phyloP scores from a whole-genome alignment of 1,140 invertebrate genomes.

The Berghia stephanieae region DNA sequence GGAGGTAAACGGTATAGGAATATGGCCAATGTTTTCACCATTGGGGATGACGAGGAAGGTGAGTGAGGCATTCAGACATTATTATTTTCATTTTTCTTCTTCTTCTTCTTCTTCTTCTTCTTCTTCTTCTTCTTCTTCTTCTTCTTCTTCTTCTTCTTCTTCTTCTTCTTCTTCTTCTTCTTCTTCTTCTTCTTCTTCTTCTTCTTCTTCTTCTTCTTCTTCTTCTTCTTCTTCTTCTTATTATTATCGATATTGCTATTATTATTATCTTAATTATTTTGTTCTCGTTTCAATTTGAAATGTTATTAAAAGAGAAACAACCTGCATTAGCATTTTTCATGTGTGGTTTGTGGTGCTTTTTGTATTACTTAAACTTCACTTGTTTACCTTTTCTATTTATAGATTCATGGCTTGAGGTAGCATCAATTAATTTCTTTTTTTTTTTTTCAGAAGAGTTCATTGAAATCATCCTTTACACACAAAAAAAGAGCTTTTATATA shows the following conservation, averaged over 20 bases:
- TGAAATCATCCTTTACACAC: too few species aligned
- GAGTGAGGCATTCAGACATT: background rate
- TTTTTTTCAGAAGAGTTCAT: too few species aligned
- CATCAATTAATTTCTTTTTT: too few species aligned
- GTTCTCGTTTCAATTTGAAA: too few species aligned
- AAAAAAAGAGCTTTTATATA: too few species aligned
- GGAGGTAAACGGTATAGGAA: conserved; percentile 87
- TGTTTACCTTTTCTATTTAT: too few species aligned
- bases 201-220: background rate
- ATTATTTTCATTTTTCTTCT: background rate
- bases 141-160: background rate
- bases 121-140: background rate
- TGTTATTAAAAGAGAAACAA: too few species aligned
- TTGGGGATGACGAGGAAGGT: conserved; percentile 86
- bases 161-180: background rate
- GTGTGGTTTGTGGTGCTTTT: too few species aligned
- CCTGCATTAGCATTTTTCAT: too few species aligned
- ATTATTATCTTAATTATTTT: too few species aligned
- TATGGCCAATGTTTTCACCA: conserved; percentile 91
- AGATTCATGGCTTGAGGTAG: too few species aligned
- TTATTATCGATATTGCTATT: background rate
- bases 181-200: background rate
- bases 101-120: background rate
- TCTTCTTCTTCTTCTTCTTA: background rate
- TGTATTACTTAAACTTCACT: too few species aligned